Base-by-base conservation (phyloP, 2,113 vertebrate genomes). In the Colistium nudipinnis region DNA sequence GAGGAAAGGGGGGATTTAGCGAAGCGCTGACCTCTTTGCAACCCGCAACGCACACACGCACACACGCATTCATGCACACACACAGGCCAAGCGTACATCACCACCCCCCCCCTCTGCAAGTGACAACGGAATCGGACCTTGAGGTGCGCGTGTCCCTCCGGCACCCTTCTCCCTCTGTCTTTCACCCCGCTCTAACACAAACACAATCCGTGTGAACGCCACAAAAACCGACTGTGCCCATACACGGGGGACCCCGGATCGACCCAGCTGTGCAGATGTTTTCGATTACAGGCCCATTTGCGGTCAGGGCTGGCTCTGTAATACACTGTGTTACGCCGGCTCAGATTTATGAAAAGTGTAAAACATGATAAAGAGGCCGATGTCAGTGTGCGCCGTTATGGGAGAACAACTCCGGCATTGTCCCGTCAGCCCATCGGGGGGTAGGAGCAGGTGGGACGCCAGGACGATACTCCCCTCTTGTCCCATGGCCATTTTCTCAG, bases 1-100 rank as follows among this genome's bases (percentile, higher is more conserved):
- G 41, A 85, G 78, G 80, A 81, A 44, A 76, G 70, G 87, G 78
- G 70, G 87, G 87, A 79, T 88, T 91, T 80, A 70, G 62, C 36
- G 20, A 64, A 72, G 77, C 16, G 70, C 74, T 86, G 84, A 88
- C 80, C 82, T 79, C 82, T 80, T 81, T 44, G 62, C 83, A 81
- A 74, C 76, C 74, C 70, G 64, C 35, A 17, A n/a, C 19, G 14
- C 53, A 25, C 13, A 38, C 53, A 27, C 54, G 43, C 36, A 51
- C 22, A 25, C 79, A 65, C 64, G 43, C 47, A 67, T 81, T 49
- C 53, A 52, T 35, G 64, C 49, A 67, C 67, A 63, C 82, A 63
- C 82, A 78, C 80, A 80, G 67, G 71, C 67, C 59, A 64, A 65
- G 74, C 70, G 62, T 76, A 81, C 74, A 68, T 84, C 73, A 69